Conservation (phyloP, 2,797 vertebrate species). For the Emys orbicularis region DNA sequence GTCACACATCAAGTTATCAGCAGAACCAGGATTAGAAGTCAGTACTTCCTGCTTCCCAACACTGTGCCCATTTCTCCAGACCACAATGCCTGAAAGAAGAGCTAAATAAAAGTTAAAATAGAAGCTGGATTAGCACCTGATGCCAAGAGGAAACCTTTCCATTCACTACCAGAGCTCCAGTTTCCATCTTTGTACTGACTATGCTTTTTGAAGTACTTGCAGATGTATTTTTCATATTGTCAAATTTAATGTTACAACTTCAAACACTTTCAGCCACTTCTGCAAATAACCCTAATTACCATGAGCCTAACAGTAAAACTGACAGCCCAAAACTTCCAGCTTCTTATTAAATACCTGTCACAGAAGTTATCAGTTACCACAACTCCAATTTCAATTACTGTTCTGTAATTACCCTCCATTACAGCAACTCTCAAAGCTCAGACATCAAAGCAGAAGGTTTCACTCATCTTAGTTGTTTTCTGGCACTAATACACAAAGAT, state of each 20-base stretch:
- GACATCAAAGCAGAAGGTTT: neutral
- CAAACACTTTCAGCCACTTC: slow-evolving; percentile 23
- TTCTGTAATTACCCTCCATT: slow-evolving; percentile 21
- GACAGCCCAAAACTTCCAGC: neutral
- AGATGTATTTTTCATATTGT: slow-evolving; percentile 28
- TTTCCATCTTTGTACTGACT: slow-evolving; percentile 14
- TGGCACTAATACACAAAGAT: neutral
- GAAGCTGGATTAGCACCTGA: neutral
- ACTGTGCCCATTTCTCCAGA: neutral
- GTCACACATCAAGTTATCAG: neutral
- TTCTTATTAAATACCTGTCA: neutral
- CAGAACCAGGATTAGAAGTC: neutral
- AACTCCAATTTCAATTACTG: neutral
- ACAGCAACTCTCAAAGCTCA: slow-evolving; percentile 18
- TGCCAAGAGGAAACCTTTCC: neutral
- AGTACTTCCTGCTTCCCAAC: slow-evolving; percentile 1
- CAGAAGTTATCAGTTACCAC: slow-evolving; percentile 33
- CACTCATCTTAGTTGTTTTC: slow-evolving; percentile 1
- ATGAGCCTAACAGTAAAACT: slow-evolving; percentile 7
- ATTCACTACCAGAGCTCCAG: neutral
- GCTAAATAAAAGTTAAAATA: neutral
- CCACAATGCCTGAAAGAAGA: neutral
- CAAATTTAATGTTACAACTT: slow-evolving; percentile 32
- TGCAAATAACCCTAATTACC: slow-evolving; percentile 38
- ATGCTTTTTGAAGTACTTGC: neutral